Evolutionary conservation across 2,888 invertebrate species (phyloP), one percentile per base, ranked within the genome.

Genomic region (Myopa testacea): DNA sequence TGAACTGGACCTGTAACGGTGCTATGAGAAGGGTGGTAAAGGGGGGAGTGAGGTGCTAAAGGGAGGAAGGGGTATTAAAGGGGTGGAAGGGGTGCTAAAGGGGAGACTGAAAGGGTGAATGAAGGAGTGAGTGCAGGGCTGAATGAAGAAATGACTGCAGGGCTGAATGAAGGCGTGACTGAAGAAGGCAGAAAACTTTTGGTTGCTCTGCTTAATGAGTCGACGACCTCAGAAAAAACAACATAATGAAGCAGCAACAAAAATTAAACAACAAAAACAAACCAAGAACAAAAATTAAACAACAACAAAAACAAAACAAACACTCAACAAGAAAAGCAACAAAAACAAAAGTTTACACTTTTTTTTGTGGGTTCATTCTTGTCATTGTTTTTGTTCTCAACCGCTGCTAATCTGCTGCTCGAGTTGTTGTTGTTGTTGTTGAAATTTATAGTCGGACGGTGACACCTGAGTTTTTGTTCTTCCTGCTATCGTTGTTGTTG

Each of bases 141-240:
- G 4, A 26, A 26, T 26, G 26, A 26, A 26, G 26, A 2, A 26
- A 2, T 26, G 26, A 26, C 26, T 26, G 26, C 26, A 26, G 26
- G 26, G 26, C 26, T 26, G 26, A 26, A 26, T 1, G 26, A 26
- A 26, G 26, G 26, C 26, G 26, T 26, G 26, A 26, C 26, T 26
- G 26, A 69, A 26, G 69, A 50, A 26, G 7, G 69, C 19, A 45
- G 4, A 52, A 63, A 63, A 34, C 63, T 37, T 63, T 37, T 5
- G 37, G 37, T 34, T 26, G 63, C 14, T 69, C 26, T 58, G 60
- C 68, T 68, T 75, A 75, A 75, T 75, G 75, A 75, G 75, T 75
- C 75, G 75, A 75, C 68, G 75, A 75, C 75, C 75, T 26, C 16
- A 55, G 60, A 40, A 69, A 69, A 26, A 50, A 68, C 38, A 68